Conservation (phyloP, 2,888 invertebrate species). For the Drosophila pseudotakahashii region DNA sequence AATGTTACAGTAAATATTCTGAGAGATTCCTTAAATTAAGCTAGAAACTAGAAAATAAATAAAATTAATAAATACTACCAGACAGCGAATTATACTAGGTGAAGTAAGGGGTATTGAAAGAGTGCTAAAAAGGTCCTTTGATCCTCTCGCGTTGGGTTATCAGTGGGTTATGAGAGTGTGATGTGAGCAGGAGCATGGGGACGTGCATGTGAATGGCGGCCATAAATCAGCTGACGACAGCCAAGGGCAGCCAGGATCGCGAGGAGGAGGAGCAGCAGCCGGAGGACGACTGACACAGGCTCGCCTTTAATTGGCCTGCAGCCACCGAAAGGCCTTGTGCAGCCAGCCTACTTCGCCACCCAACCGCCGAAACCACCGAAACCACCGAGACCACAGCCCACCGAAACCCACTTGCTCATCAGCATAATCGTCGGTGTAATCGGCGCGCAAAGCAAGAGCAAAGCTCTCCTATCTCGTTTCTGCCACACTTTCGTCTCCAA, state of each 20-base stretch:
- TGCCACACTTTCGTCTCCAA: conserved; percentile 3
- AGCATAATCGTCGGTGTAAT: conserved; percentile 44
- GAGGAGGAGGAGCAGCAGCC: too few species aligned
- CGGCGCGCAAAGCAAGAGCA: too few species aligned
- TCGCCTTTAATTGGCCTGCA: conserved; percentile 41
- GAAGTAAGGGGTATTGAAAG: too few species aligned
- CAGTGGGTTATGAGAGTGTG: background rate
- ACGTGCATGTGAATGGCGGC: conserved; percentile 47
- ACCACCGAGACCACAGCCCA: background rate
- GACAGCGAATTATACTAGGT: too few species aligned
- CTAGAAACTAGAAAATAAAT: too few species aligned
- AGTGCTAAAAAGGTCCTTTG: too few species aligned
- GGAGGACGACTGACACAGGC: conserved; percentile 3
- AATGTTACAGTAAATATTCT: too few species aligned
- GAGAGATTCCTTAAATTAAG: too few species aligned
- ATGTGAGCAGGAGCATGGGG: background rate
- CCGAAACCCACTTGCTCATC: conserved; percentile 25
- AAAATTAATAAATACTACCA: too few species aligned
- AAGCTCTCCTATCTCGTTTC: background rate
- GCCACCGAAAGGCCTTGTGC: conserved; percentile 25
- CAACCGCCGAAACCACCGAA: background rate
- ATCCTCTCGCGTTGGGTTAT: too few species aligned
- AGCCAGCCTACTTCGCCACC: background rate
- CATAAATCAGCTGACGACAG: conserved; percentile 47
- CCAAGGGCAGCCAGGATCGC: conserved; percentile 33